Base-by-base conservation (phyloP, 1,140 invertebrate species). In the Sitophilus oryzae region DNA sequence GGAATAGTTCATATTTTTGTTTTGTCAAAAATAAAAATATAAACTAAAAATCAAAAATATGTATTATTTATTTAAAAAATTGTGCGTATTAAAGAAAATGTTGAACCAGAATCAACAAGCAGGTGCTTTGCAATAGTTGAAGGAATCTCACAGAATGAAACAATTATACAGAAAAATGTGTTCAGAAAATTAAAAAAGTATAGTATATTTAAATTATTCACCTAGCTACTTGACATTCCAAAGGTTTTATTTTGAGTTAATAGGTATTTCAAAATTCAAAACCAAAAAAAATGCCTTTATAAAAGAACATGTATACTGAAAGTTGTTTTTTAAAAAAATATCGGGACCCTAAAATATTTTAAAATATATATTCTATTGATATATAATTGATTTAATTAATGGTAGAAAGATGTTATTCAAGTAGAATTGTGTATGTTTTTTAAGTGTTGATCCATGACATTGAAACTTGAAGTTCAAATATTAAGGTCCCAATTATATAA, bases 251-350 rank as follows among this genome's bases (percentile, higher is more conserved):
- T n/a, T n/a, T n/a, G n/a, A n/a, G n/a, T n/a, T n/a, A n/a, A n/a
- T n/a, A n/a, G n/a, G n/a, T n/a, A n/a, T n/a, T n/a, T n/a, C n/a
- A n/a, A n/a, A n/a, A n/a, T n/a, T n/a, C n/a, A n/a, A n/a, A n/a
- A n/a, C n/a, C n/a, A n/a, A n/a, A n/a, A n/a, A n/a, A n/a, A n/a
- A n/a, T n/a, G n/a, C n/a, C n/a, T 30, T 15, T 14, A 14, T 11
- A 34, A 35, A 15, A 50, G 35, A 51, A 45, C 42, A 22, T 54
- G 42, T 56, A 38, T 54, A 48, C 46, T 46, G 54, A 41, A 44
- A 61, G 59, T 63, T 63, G 47, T 50, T 46, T 63, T 54, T 58
- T 61, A 54, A 43, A 40, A 63, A 63, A 56, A 56, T 61, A 59
- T 58, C 54, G 59, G 55, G 59, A 56, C 59, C 59, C 47, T 41